Evolutionary conservation across 2,797 vertebrate species (phyloP), one percentile per base, ranked within the genome.

Genomic region (Garrulus glandarius): DNA sequence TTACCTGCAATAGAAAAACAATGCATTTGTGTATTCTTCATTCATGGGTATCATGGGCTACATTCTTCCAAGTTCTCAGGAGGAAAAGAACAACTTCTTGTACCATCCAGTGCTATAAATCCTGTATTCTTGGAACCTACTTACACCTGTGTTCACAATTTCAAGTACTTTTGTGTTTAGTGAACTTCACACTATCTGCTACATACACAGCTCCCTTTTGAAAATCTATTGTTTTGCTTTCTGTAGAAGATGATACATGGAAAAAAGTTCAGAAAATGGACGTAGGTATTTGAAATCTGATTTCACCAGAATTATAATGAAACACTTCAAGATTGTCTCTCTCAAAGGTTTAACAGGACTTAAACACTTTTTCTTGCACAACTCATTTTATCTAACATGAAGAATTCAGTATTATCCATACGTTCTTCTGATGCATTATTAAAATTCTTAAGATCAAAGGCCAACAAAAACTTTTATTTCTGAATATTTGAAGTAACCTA

Each of bases 1-100:
- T 99, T 99, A 96, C 99, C 99, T 99, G 96, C 43, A 95, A 92
- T 0, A 87, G 41, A 94, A 34, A 90, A 59, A n/a, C 87, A 87
- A 32, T 1, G 75, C 41, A 68, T 36, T 75, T n/a, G 65, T 61
- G 52, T 50, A 12, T 43, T 77, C 59, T 49, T 41, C 64, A 49
- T 22, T 17, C 7, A 29, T 27, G 49, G 75, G 27, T 20, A 13
- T 19, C 59, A 10, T 3, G 18, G 36, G 32, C 24, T 65, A 1
- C 5, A 13, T 20, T 69, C 37, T 49, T 65, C 29, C n/a, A 41
- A 0, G 19, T 56, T 50, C 41, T 63, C 41, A 56, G 46, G 3
- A 55, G 61, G 47, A 57, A 16, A 70, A 53, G 23, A 57, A 49
- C 1, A 83, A 18, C 15, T 18, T 52, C 34, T 26, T 64, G 32